These are phyloP conservation scores for Ascaphus truei DNA, from an alignment of 2,113 vertebrate species.

Conservation along the genomic window DNA sequence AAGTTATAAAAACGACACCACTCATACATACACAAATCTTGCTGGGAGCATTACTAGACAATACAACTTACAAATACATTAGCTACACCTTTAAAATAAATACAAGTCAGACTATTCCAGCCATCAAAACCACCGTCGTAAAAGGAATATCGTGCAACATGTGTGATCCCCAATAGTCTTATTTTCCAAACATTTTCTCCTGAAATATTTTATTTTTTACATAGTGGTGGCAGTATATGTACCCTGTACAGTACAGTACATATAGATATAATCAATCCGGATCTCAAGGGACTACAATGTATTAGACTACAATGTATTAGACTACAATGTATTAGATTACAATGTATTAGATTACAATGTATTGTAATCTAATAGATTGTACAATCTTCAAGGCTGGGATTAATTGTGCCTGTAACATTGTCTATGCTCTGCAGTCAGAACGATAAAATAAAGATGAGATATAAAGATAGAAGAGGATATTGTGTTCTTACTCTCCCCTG, in stretches of 20 bases:
- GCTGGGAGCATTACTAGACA: no score
- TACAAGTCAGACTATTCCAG: no score
- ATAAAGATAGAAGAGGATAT: not conserved
- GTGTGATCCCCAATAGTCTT: not conserved
- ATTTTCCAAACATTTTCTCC: not conserved
- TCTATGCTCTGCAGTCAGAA: not conserved
- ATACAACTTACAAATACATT: no score
- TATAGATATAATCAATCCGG: not conserved
- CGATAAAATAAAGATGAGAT: not conserved
- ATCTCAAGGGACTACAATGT: not conserved
- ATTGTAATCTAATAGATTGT: constrained; percentile 5
- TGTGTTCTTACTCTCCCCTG: not conserved
- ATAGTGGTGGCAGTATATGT: not conserved
- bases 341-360: not conserved
- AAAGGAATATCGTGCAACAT: no score
- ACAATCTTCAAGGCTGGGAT: not conserved
- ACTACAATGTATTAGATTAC: constrained; percentile 2
- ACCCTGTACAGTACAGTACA: not conserved
- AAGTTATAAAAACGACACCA: no score
- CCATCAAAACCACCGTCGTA: no score
- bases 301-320: not conserved
- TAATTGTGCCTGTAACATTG: not conserved
- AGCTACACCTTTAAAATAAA: no score
- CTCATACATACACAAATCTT: no score
- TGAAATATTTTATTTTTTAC: not conserved